A percentile compares a stretch with the other conserved stretches of the same genome.
These are phyloP conservation scores for Cepaea hortensis DNA, from an alignment of 2,888 invertebrate species.

Conservation along the genomic window DNA sequence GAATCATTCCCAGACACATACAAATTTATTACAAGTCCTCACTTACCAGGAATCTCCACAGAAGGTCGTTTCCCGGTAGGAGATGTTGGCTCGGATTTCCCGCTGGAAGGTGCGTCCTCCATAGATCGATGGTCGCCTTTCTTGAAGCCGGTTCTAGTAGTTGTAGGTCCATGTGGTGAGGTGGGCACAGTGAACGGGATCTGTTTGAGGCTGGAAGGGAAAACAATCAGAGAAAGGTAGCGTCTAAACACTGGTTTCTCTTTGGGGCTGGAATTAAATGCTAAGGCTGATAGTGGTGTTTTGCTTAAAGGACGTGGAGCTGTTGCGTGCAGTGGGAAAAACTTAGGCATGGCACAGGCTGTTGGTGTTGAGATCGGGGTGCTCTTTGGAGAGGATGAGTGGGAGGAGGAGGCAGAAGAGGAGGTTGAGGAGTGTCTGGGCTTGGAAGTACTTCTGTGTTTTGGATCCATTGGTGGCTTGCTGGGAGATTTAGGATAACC, in stretches of 20 bases:
- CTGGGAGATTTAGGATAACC: constrained; percentile 1
- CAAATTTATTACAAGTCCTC: not conserved
- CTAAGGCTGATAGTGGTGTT: constrained; percentile 20
- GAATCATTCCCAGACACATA: not conserved
- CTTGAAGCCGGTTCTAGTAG: constrained; percentile 54
- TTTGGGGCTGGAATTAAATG: constrained; percentile 23
- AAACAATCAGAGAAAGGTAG: constrained; percentile 67
- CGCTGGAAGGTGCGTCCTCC: constrained; percentile 54
- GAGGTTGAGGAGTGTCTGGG: constrained; percentile 18
- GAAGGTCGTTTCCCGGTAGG: constrained; percentile 69
- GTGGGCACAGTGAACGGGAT: constrained; percentile 74
- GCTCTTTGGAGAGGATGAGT: constrained; percentile 38
- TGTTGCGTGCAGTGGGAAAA: constrained; percentile 15
- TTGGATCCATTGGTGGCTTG: constrained; percentile 26
- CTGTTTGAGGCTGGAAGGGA: constrained; percentile 72
- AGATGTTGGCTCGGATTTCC: constrained; percentile 67
- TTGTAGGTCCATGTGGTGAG: constrained; percentile 53
- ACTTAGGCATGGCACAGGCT: constrained; percentile 14
- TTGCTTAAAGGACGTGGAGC: not conserved
- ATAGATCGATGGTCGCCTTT: constrained; percentile 56
- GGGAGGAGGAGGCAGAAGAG: constrained; percentile 37
- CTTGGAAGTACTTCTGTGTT: not conserved
- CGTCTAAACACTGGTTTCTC: constrained; percentile 54
- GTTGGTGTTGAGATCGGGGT: constrained; percentile 34
- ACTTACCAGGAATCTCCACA: constrained; percentile 70